Base-by-base conservation (phyloP, 2,888 invertebrate genomes). In the Leistus spinibarbis region DNA sequence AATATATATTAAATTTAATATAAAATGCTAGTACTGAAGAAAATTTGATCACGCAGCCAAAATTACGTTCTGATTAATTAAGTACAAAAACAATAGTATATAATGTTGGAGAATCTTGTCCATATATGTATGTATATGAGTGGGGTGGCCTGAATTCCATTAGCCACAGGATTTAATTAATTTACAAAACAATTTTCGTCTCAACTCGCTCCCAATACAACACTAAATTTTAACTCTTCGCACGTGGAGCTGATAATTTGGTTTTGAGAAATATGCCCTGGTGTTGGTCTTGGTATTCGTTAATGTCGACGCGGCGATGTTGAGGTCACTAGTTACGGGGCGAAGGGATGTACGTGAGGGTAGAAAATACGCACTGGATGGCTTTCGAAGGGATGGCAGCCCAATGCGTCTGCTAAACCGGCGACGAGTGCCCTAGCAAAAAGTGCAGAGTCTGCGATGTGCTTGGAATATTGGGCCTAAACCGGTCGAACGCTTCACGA, bases 181-280 rank as follows among this genome's bases (percentile, higher is more conserved):
- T 53, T 66, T 17, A 5, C 60, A 24, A 64, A 64, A 64, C 64
- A 64, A 24, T 64, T 64, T 64, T 23, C 64, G 64, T 64, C 4
- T 5, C 10, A 64, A 40, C 40, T 40, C 40, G 7, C 40, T 7
- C 40, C 7, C 40, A 40, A 40, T 40, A 40, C 40, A 23, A 64
- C 16, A 64, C 24, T 64, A 23, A 64, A 64, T 23, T 64, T 20
- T 23, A 64, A 64, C 64, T 16, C 27, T 64, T 24, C 64, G 64
- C 27, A 24, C 64, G 64, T 64, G 66, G 54, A 40, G 53, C 66
- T 66, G 66, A 66, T 66, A 27, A 66, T 66, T 66, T 66, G 54
- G 66, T 66, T 40, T 66, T 40, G 66, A 53, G 66, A 66, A 66
- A 66, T 66, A 66, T 66, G 22, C 53, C 17, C 66, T 10, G 10